Percentiles rank a stretch among this genome's conserved stretches.
Evolutionary conservation across 2,888 invertebrate species (phyloP).

Genomic region (Lamellibrachia columna): DNA sequence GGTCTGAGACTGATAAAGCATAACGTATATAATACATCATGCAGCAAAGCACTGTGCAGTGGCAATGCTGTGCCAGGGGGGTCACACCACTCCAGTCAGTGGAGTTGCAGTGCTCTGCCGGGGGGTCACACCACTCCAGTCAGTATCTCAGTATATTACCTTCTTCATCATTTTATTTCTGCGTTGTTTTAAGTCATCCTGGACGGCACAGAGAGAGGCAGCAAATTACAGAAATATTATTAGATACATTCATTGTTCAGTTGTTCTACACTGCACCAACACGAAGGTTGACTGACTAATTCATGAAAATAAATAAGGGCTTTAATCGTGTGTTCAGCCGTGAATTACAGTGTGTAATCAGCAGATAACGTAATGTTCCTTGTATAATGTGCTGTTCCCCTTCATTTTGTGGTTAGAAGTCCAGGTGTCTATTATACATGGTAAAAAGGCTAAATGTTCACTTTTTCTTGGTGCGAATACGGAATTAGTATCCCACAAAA

Average conservation of each 20-base stretch:
- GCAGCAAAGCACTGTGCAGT: neutral
- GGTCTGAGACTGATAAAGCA: neutral
- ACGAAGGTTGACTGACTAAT: neutral
- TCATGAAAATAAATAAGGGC: no score
- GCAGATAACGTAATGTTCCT: no score
- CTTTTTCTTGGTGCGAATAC: no score
- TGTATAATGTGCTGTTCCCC: no score
- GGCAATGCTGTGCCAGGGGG: neutral
- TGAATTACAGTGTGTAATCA: no score
- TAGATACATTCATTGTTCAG: neutral
- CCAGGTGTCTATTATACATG: no score
- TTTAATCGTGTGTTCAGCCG: no score
- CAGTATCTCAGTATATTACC: neutral
- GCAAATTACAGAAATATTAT: neutral
- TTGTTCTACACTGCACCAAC: neutral
- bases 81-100: neutral
- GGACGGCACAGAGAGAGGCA: neutral
- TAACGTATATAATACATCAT: neutral
- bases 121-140: neutral
- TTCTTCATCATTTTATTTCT: slow-evolving; percentile 12
- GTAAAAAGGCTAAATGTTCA: no score
- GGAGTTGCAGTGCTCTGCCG: neutral
- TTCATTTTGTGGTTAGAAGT: no score
- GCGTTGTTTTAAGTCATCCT: slow-evolving; percentile 11
- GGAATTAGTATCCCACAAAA: neutral